These are phyloP conservation scores for Ispidina picta DNA, from an alignment of 2,797 vertebrate genomes.

Conservation along the genomic window DNA sequence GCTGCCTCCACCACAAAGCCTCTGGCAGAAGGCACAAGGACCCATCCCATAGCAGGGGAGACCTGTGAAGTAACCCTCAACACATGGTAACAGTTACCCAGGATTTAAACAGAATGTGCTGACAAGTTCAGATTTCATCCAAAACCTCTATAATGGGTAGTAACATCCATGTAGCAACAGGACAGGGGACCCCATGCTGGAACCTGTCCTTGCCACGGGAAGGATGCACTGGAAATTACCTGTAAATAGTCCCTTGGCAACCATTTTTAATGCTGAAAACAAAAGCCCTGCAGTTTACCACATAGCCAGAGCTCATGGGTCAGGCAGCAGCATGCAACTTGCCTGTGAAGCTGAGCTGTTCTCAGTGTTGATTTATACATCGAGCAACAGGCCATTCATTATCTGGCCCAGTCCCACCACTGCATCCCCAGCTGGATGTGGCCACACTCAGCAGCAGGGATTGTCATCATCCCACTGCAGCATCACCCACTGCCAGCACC, in stretches of 20 bases:
- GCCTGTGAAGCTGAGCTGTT: neutral
- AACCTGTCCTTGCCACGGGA: neutral
- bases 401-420: neutral
- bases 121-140: neutral
- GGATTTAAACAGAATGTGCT: neutral
- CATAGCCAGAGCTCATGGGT: neutral
- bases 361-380: accelerated
- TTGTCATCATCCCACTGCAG: neutral
- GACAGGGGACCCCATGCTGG: accelerated
- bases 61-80: accelerated
- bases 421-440: neutral
- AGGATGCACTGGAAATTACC: neutral
- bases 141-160: neutral
- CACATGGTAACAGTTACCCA: neutral
- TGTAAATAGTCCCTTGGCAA: neutral
- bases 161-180: neutral
- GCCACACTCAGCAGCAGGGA: neutral
- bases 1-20: neutral
- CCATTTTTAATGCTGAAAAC: neutral
- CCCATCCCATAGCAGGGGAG: neutral
- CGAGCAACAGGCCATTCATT: neutral
- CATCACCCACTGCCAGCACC: neutral
- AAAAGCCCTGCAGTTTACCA: neutral
- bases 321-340: neutral
- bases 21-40: neutral